Percentiles rank a stretch among this genome's conserved stretches.
phyloP scores from a whole-genome alignment of 2,888 invertebrate genomes.

The Busseola fusca region DNA sequence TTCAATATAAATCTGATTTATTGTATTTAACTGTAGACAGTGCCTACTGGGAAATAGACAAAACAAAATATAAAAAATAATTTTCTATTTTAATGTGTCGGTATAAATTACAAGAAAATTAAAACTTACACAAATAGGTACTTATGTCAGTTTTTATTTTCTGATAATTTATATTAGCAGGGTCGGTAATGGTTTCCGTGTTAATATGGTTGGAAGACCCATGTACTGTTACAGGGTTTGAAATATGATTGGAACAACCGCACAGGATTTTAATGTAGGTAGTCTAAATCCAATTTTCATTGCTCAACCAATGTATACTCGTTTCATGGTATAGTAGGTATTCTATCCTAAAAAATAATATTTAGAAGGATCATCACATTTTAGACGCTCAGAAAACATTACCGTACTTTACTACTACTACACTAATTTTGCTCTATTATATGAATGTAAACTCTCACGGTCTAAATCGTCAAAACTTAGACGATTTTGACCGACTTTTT shows the following conservation, averaged over 20 bases:
- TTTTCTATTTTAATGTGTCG: no score
- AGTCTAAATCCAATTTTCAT: not conserved
- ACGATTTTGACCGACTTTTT: not conserved
- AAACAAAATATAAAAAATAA: no score
- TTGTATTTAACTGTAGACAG: no score
- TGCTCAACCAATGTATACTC: not conserved
- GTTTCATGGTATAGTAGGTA: not conserved
- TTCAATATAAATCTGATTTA: not conserved
- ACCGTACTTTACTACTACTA: not conserved
- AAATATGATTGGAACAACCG: conserved; percentile 7
- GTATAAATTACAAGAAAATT: not conserved
- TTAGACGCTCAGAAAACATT: not conserved
- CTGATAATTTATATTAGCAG: no score
- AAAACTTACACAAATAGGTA: no score
- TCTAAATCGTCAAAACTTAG: not conserved
- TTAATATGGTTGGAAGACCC: not conserved
- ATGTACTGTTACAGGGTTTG: not conserved
- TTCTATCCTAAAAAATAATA: not conserved
- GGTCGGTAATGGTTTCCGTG: no score
- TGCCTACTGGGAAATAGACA: no score
- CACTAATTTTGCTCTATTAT: not conserved
- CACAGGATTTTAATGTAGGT: not conserved
- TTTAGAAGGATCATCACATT: not conserved
- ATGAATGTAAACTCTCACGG: not conserved
- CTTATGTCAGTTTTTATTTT: no score